Evolutionary conservation across 2,888 invertebrate species (phyloP).

Genomic region (Strigamia maritima): DNA sequence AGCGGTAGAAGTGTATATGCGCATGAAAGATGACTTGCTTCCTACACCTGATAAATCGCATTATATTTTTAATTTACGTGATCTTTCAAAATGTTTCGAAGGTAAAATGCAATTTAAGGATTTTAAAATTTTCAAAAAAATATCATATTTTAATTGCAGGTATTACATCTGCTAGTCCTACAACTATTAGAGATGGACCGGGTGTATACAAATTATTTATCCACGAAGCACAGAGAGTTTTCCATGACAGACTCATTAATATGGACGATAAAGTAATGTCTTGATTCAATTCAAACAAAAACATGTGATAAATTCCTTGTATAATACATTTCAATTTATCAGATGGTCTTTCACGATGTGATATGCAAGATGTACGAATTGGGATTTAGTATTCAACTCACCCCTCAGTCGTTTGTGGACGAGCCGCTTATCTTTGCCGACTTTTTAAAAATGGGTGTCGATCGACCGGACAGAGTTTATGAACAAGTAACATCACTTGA

Average conservation of each 20-base stretch:
- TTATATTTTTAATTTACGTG: constrained; percentile 57
- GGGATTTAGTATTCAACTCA: not conserved
- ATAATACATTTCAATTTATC: not conserved
- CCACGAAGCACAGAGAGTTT: constrained; percentile 46
- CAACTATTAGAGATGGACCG: not conserved
- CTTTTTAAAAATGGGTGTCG: constrained; percentile 71
- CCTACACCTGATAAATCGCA: constrained; percentile 54
- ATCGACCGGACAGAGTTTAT: constrained; percentile 70
- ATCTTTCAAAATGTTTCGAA: constrained; percentile 84
- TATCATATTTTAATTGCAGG: constrained; percentile 26
- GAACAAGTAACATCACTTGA: constrained; percentile 73
- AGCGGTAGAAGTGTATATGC: constrained; percentile 53
- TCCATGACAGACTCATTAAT: constrained; percentile 54
- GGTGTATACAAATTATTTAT: constrained; percentile 21
- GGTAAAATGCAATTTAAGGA: constrained; percentile 55
- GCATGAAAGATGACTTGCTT: constrained; percentile 50
- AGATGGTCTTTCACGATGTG: not conserved
- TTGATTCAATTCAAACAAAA: not conserved
- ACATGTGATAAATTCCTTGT: not conserved
- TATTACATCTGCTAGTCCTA: not conserved
- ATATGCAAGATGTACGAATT: not conserved
- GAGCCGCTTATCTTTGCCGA: constrained; percentile 70
- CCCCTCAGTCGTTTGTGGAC: not conserved
- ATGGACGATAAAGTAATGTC: constrained; percentile 51
- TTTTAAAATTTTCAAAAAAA: not conserved